These are phyloP conservation scores for Percopsis omiscomaycus DNA, from an alignment of 2,797 vertebrate genomes.

Conservation along the genomic window DNA sequence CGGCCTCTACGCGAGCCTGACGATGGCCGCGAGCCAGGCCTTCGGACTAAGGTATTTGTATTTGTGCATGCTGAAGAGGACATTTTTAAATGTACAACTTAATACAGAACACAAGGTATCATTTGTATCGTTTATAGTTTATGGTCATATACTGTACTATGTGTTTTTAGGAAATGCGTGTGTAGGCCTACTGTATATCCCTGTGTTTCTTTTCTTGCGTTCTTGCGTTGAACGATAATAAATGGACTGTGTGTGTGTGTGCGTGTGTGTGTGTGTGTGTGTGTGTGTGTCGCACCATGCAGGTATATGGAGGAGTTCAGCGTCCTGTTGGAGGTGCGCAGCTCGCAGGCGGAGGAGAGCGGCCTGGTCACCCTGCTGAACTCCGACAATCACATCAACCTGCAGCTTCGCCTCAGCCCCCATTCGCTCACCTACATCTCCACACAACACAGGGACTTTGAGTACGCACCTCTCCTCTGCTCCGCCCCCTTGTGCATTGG, in stretches of 20 bases:
- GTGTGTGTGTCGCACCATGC: slow-evolving; percentile 7
- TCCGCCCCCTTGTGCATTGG: background rate
- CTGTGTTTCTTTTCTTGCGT: too few species aligned
- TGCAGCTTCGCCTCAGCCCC: slow-evolving; percentile 79
- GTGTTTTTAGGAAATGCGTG: too few species aligned
- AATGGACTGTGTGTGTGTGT: background rate
- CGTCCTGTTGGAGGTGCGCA: slow-evolving; percentile 76
- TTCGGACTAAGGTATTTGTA: slow-evolving; percentile 76
- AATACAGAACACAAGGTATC: too few species aligned
- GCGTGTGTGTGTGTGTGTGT: background rate
- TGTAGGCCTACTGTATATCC: too few species aligned
- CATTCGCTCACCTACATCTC: slow-evolving; percentile 74
- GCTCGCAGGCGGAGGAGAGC: slow-evolving; percentile 74
- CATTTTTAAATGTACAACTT: too few species aligned
- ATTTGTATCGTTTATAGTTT: too few species aligned
- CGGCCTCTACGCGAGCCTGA: slow-evolving; percentile 75
- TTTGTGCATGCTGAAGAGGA: background rate
- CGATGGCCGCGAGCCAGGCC: slow-evolving; percentile 66
- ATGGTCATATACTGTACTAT: too few species aligned
- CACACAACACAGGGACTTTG: slow-evolving; percentile 78
- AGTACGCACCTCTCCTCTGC: slow-evolving; percentile 67
- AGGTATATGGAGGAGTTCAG: slow-evolving; percentile 84
- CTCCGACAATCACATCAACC: slow-evolving; percentile 73
- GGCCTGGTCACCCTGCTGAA: slow-evolving; percentile 79
- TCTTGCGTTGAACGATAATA: too few species aligned